phyloP scores from a whole-genome alignment of 2,113 vertebrate genomes.

The Clinocottus analis region DNA sequence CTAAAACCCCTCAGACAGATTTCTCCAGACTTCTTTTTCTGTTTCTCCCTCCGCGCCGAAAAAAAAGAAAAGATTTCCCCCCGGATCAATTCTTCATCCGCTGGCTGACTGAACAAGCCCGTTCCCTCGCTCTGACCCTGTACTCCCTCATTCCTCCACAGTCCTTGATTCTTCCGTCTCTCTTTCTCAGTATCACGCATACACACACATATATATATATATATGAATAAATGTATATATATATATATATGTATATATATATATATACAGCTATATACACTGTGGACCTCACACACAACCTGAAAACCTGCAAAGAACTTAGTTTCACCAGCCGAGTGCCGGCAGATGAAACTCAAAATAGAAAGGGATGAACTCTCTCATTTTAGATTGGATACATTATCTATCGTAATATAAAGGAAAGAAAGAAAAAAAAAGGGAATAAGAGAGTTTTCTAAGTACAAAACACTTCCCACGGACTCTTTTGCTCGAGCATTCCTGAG shows the following conservation, averaged over 20 bases:
- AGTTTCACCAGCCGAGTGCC: constrained; percentile 58
- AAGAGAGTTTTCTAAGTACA: constrained; percentile 35
- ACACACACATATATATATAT: not conserved
- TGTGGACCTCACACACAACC: constrained; percentile 70
- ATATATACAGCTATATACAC: constrained; percentile 27
- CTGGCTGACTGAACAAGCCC: constrained; percentile 69
- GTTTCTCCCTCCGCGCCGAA: constrained; percentile 46
- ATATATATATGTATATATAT: not conserved
- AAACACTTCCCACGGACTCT: constrained; percentile 55
- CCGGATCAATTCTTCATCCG: constrained; percentile 72
- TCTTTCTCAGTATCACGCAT: constrained; percentile 25
- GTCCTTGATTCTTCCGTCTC: constrained; percentile 55
- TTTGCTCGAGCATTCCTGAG: constrained; percentile 60
- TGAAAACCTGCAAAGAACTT: constrained; percentile 73
- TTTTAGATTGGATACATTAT: constrained; percentile 8
- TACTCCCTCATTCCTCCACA: constrained; percentile 78
- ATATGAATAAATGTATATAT: not conserved
- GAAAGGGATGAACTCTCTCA: constrained; percentile 42
- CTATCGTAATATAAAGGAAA: constrained; percentile 1
- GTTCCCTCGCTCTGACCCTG: constrained; percentile 71
- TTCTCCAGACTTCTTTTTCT: constrained; percentile 46
- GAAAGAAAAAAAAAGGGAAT: not conserved
- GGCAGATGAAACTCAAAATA: constrained; percentile 55
- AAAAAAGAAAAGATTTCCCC: constrained; percentile 59
- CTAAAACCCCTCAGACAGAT: constrained; percentile 26